Evolutionary conservation across 1,140 invertebrate species (phyloP).

Genomic region (Drosophila nigrodunni): DNA sequence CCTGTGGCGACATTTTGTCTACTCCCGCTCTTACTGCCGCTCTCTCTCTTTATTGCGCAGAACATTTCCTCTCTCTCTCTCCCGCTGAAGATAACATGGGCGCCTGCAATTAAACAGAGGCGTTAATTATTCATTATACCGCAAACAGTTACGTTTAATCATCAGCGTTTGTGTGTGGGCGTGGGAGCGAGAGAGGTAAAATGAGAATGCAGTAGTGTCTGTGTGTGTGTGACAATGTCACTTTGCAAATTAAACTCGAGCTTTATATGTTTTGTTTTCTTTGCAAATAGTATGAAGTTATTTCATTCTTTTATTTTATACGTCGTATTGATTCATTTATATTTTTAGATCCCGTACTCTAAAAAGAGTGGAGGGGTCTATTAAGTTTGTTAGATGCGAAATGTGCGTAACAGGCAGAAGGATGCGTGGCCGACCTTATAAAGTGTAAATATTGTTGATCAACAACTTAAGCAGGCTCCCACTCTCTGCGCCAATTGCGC

Average conservation of each 20-base stretch:
- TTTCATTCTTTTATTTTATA: background rate
- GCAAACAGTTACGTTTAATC: conserved; percentile 7
- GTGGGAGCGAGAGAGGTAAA: background rate
- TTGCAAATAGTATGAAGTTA: conserved; percentile 2
- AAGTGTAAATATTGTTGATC: too few species aligned
- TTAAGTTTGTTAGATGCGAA: too few species aligned
- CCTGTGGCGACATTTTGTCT: conserved; percentile 52
- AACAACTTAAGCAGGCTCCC: too few species aligned
- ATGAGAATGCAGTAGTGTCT: background rate
- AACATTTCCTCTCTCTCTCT: background rate
- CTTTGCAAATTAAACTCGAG: conserved; percentile 12
- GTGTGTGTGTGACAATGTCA: background rate
- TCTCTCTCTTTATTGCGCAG: background rate
- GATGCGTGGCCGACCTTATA: too few species aligned
- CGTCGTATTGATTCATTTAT: too few species aligned
- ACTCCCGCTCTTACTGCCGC: conserved; percentile 7
- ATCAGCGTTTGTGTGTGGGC: background rate
- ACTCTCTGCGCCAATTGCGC: too few species aligned
- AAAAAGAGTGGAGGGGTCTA: too few species aligned
- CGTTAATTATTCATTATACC: conserved; percentile 52
- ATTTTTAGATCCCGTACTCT: too few species aligned
- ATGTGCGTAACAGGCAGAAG: too few species aligned
- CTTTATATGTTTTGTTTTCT: background rate
- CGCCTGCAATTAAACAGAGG: conserved; percentile 23
- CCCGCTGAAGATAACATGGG: conserved; percentile 42